phyloP scores from a whole-genome alignment of 2,797 vertebrate genomes.

The Diceros bicornis region DNA sequence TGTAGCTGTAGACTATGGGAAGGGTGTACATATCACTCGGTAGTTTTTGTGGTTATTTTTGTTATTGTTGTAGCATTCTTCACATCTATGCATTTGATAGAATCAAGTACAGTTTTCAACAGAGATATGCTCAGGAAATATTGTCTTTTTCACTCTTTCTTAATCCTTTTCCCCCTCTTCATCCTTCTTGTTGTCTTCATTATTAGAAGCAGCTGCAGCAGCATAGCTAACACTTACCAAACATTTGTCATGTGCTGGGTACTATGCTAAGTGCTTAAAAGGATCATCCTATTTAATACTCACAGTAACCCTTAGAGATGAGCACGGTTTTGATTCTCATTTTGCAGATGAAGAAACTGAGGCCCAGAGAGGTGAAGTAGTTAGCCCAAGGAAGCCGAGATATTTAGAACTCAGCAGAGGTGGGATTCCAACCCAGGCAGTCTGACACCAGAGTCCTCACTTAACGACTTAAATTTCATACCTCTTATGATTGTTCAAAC shows the following conservation, averaged over 20 bases:
- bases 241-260: background rate
- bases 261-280: background rate
- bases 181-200: background rate
- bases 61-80: background rate
- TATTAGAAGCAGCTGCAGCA: background rate
- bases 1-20: fast-evolving
- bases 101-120: background rate
- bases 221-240: background rate
- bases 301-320: background rate
- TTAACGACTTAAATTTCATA: background rate
- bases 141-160: background rate
- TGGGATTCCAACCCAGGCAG: background rate
- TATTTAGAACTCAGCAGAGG: conserved; percentile 12
- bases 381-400: background rate
- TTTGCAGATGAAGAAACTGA: conserved; percentile 52
- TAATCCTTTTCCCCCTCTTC: background rate
- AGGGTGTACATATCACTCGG: background rate
- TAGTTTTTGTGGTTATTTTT: background rate
- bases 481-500: background rate
- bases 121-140: background rate
- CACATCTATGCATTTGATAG: background rate
- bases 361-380: background rate
- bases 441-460: background rate
- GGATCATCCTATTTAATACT: background rate
- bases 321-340: background rate